Percentiles rank a stretch among this genome's conserved stretches.
phyloP scores from a whole-genome alignment of 2,888 invertebrate species.

The Eremobia ochroleuca region DNA sequence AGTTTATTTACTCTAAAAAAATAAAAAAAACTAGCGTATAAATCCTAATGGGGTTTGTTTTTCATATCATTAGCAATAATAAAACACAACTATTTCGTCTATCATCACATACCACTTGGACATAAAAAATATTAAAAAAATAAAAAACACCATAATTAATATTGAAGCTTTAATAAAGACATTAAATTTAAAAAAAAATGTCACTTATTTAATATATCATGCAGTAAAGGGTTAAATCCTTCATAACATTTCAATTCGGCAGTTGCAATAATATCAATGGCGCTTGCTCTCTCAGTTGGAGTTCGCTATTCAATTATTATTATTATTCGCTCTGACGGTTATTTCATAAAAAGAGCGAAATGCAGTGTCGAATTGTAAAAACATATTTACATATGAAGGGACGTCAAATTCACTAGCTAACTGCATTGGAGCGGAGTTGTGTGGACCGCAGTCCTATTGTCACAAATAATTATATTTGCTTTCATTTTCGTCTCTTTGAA shows the following conservation, averaged over 20 bases:
- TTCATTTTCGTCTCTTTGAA: neutral
- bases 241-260: constrained; percentile 14
- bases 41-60: too few relatives aligned
- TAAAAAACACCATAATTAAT: too few relatives aligned
- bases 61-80: too few relatives aligned
- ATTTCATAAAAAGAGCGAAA: constrained; percentile 11
- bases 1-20: too few relatives aligned
- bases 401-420: neutral
- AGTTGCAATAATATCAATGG: constrained; percentile 2
- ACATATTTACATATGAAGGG: neutral
- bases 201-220: too few relatives aligned
- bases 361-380: neutral
- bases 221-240: too few relatives aligned
- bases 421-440: constrained; percentile 8
- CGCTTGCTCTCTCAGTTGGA: neutral
- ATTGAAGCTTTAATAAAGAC: too few relatives aligned
- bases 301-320: neutral
- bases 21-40: too few relatives aligned
- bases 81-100: too few relatives aligned
- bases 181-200: too few relatives aligned
- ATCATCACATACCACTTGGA: too few relatives aligned
- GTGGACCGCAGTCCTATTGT: neutral
- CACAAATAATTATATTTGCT: neutral
- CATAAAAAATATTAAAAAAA: too few relatives aligned
- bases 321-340: neutral